phyloP scores from a whole-genome alignment of 1,140 invertebrate genomes.

The Heliconius congener region DNA sequence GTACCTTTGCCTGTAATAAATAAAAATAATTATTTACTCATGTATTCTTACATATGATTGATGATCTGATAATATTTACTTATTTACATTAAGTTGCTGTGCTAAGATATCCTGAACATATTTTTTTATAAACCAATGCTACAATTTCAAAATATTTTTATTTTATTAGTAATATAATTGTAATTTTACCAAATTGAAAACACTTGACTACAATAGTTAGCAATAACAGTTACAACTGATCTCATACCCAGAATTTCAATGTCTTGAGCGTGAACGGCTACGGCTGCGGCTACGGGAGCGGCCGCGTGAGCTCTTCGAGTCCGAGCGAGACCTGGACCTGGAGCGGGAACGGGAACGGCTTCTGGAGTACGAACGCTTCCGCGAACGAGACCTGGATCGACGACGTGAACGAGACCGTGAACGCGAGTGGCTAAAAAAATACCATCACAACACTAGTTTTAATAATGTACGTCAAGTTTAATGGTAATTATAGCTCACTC shows the following conservation, averaged over 20 bases:
- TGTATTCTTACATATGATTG: too few species aligned
- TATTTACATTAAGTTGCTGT: too few species aligned
- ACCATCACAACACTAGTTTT: constrained; percentile 45
- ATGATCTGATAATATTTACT: too few species aligned
- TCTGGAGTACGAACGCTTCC: constrained; percentile 64
- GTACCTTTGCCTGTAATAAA: constrained; percentile 60
- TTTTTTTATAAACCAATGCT: too few species aligned
- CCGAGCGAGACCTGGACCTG: constrained; percentile 56
- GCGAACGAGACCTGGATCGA: constrained; percentile 74
- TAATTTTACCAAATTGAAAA: too few species aligned
- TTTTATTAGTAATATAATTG: too few species aligned
- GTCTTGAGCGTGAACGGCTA: constrained; percentile 74
- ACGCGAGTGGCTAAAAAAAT: constrained; percentile 69
- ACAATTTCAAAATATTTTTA: too few species aligned
- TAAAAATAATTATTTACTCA: too few species aligned
- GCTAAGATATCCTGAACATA: too few species aligned
- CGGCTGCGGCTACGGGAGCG: constrained; percentile 70
- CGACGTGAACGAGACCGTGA: constrained; percentile 74
- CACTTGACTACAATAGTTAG: too few species aligned
- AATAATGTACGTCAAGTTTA: constrained; percentile 17
- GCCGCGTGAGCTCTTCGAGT: constrained; percentile 78
- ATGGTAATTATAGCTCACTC: constrained; percentile 4
- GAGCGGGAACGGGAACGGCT: constrained; percentile 71
- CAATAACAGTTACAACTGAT: constrained; percentile 35
- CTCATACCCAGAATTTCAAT: constrained; percentile 59